Evolutionary conservation across 2,888 invertebrate species (phyloP), one percentile per base, ranked within the genome.

Genomic region (Diaperis boleti): DNA sequence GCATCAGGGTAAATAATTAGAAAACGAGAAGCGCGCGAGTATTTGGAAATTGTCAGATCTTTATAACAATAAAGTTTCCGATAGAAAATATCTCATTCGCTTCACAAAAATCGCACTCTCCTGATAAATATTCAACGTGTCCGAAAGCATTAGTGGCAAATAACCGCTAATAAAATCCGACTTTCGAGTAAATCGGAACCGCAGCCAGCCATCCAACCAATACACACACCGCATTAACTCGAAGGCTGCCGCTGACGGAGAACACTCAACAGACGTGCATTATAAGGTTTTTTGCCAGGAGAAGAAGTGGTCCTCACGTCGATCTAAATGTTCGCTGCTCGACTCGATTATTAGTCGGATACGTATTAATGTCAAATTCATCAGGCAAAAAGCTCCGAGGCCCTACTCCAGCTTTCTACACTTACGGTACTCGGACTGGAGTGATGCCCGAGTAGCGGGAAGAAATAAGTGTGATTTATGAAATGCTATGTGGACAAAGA

Each of bases 151-250:
- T 69, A 69, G 62, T 64, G 41, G 61, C 50, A 59, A 66, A 64
- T 67, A 69, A 67, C 60, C 67, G 68, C 71, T 71, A 72, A 73
- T 73, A 73, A 74, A 76, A 76, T 76, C 74, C 68, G 65, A 69
- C 72, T 73, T 75, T 75, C 72, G 73, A 68, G 67, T 75, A 73
- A 74, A 74, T 75, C 74, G 74, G 71, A 70, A 67, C 66, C 55
- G 61, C 47, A 60, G 52, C 37, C 20, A 42, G 61, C 47, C 61
- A 54, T 44, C 37, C 20, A 42, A 55, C 47, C 61, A 54, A 67
- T 66, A 71, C 70, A 68, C 67, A 69, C 70, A 71, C 65, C 69
- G 66, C 72, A 73, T 73, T 71, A 71, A 68, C 68, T 65, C 54
- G 55, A 55, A 59, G 39, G 54, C 68, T 65, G 68, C 41, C 44